Evolutionary conservation across 1,140 invertebrate species (phyloP).

Genomic region (Zaprionus inermis): DNA sequence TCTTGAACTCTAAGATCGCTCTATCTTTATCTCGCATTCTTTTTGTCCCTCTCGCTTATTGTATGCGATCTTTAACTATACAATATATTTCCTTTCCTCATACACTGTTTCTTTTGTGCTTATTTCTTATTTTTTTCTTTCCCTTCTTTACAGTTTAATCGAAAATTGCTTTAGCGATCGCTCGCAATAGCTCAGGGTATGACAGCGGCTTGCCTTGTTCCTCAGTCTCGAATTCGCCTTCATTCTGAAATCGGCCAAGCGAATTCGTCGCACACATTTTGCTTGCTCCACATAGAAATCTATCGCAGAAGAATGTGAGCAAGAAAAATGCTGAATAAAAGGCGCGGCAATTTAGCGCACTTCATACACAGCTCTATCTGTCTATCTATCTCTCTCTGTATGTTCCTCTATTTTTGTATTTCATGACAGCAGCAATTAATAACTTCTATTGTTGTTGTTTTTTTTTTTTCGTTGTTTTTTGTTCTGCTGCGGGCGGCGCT

Average conservation of each 20-base stretch:
- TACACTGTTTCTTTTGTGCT: background rate
- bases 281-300: slow-evolving; percentile 43
- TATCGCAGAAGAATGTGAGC: slow-evolving; percentile 28
- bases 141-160: background rate
- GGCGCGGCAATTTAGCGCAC: slow-evolving; percentile 38
- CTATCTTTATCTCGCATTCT: background rate
- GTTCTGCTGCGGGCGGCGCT: slow-evolving; percentile 40
- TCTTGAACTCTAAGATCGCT: no score
- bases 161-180: background rate
- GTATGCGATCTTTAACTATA: background rate
- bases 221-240: background rate
- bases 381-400: background rate
- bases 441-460: slow-evolving; percentile 37
- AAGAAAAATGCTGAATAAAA: slow-evolving; percentile 11
- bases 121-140: background rate
- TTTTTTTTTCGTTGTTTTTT: slow-evolving; percentile 10
- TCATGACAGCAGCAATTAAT: slow-evolving; percentile 55
- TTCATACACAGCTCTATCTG: slow-evolving; percentile 14
- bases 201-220: background rate
- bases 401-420: slow-evolving; percentile 1
- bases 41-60: background rate
- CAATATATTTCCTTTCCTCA: background rate
- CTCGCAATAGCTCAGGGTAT: background rate
- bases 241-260: slow-evolving; percentile 14
- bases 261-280: slow-evolving; percentile 42